These are phyloP conservation scores for Cromileptes altivelis DNA, from an alignment of 2,113 vertebrate genomes.

Conservation along the genomic window DNA sequence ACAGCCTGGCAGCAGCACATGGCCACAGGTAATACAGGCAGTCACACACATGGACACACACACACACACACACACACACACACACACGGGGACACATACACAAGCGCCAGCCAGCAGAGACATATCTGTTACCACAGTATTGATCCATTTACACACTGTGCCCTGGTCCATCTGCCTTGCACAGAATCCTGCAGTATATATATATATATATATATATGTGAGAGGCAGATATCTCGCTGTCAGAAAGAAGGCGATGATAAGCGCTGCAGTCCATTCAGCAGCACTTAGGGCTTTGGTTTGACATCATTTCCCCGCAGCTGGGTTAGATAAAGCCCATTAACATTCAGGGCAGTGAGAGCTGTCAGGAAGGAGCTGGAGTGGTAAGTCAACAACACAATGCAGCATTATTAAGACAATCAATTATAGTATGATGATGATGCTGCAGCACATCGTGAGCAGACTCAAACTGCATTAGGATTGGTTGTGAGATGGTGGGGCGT, in stretches of 20 bases:
- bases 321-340: conserved; percentile 70
- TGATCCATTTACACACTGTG: conserved; percentile 64
- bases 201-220: no score
- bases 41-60: neutral
- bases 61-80: conserved; percentile 7
- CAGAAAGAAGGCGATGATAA: conserved; percentile 31
- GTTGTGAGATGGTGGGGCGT: neutral
- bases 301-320: conserved; percentile 57
- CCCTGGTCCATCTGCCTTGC: conserved; percentile 43
- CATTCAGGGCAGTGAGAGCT: conserved; percentile 59
- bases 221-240: conserved; percentile 39
- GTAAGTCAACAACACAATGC: conserved; percentile 66
- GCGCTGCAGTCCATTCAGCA: conserved; percentile 24
- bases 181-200: conserved; percentile 24
- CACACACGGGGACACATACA: neutral
- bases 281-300: conserved; percentile 35
- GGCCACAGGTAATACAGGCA: conserved; percentile 84
- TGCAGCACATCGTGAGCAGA: conserved; percentile 26
- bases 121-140: conserved; percentile 61
- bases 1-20: conserved; percentile 87
- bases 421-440: conserved; percentile 54
- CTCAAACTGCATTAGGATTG: conserved; percentile 5
- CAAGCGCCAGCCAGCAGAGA: conserved; percentile 37
- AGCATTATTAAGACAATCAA: conserved; percentile 73
- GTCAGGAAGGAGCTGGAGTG: conserved; percentile 56